phyloP scores from a whole-genome alignment of 1,140 invertebrate species.

The Zophobas morio region DNA sequence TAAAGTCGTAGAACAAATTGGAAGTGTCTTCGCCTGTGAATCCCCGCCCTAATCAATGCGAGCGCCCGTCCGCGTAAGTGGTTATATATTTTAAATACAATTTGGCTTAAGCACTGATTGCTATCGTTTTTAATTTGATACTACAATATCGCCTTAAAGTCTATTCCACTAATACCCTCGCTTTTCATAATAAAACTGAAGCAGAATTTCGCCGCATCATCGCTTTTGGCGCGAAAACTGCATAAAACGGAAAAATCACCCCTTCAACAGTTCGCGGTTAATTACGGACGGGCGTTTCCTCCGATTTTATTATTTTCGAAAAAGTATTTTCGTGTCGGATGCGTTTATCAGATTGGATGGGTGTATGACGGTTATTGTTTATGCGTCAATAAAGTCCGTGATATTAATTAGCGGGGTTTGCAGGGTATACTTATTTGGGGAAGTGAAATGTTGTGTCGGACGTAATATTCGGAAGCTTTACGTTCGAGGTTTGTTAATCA shows the following conservation, averaged over 20 bases:
- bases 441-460: constrained; percentile 42
- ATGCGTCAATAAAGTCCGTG: constrained; percentile 15
- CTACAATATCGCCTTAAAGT: constrained; percentile 31
- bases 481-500: constrained; percentile 36
- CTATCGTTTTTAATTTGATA: constrained; percentile 37
- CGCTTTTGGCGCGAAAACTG: constrained; percentile 1
- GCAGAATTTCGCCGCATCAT: constrained; percentile 22
- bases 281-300: constrained; percentile 15
- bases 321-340: constrained; percentile 29
- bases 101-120: constrained; percentile 40
- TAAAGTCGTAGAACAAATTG: too few relatives aligned
- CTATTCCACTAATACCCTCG: constrained; percentile 1
- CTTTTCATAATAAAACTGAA: constrained; percentile 22
- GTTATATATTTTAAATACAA: constrained; percentile 43
- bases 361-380: constrained; percentile 26
- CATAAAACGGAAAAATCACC: constrained; percentile 13
- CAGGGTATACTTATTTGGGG: constrained; percentile 24
- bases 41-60: constrained; percentile 9
- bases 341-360: constrained; percentile 22
- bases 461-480: constrained; percentile 28
- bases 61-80: background rate
- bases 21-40: background rate
- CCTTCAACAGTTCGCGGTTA: constrained; percentile 14
- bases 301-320: constrained; percentile 20
- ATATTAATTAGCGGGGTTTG: constrained; percentile 33